phyloP scores from a whole-genome alignment of 2,888 invertebrate genomes.

The Watsonalla cultraria region DNA sequence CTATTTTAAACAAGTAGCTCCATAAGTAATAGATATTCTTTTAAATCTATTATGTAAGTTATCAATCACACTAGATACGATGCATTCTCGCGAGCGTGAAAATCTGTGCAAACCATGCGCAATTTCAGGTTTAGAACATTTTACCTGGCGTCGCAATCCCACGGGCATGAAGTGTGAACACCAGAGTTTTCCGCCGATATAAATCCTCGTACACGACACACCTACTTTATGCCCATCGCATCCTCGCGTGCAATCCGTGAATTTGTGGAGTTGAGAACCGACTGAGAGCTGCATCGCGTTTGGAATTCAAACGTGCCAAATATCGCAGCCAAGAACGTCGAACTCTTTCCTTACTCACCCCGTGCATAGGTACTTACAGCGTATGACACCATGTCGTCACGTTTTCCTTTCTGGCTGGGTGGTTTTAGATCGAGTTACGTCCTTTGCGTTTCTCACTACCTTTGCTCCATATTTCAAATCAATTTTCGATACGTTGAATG shows the following conservation, averaged over 20 bases:
- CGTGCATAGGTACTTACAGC: slow-evolving; percentile 27
- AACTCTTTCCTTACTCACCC: slow-evolving; percentile 13
- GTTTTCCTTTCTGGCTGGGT: slow-evolving; percentile 18
- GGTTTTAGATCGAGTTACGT: slow-evolving; percentile 11
- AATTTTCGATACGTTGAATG: background rate
- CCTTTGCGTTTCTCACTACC: slow-evolving; percentile 2
- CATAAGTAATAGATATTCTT: no score
- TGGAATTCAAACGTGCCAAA: slow-evolving; percentile 55
- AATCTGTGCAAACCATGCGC: slow-evolving; percentile 48
- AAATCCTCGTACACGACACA: slow-evolving; percentile 65
- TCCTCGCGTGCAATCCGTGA: slow-evolving; percentile 52
- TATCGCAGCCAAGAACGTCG: slow-evolving; percentile 31
- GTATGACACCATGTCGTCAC: slow-evolving; percentile 26
- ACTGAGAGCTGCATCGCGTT: slow-evolving; percentile 45
- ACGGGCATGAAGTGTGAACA: slow-evolving; percentile 60
- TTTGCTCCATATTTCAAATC: background rate
- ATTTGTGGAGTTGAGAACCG: slow-evolving; percentile 59
- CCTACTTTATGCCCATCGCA: slow-evolving; percentile 53
- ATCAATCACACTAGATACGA: no score
- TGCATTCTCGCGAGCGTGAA: slow-evolving; percentile 21
- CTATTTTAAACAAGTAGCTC: no score
- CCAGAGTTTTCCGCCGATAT: slow-evolving; percentile 66
- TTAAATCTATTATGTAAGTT: no score
- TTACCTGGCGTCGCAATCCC: slow-evolving; percentile 46
- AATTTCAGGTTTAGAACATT: slow-evolving; percentile 42